Base-by-base conservation (phyloP, 1,140 invertebrate species). In the Liolophura sinensis region DNA sequence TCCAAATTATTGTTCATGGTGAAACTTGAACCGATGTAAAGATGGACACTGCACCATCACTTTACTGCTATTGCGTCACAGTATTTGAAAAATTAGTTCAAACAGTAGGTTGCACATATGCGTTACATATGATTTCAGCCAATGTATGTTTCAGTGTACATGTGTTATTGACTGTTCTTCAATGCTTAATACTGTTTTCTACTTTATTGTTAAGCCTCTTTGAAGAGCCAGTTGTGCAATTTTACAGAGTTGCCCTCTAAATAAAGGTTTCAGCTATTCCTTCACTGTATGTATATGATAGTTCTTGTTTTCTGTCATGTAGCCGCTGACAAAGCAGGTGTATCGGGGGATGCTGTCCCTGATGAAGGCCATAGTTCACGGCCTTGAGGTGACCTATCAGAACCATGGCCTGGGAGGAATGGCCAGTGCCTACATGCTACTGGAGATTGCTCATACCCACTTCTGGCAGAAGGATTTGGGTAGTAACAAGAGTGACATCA, bases 391-490 rank as follows among this genome's bases (percentile, higher is more conserved):
- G 66, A 97, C 95, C 1, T 99, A 93, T 80, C 88, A 90, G 22
- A 98, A 97, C 86, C 95, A 95, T 77, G 95, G 96, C 0, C 87
- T 96, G 0, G 96, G 96, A 61, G 98, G 98, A 25, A 96, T 98
- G 91, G 97, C 97, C 0, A 97, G 95, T 4, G 93, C 95, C 16
- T 97, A 96, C 83, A 95, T 97, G 85, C 87, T 99, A 56, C 90
- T 98, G 69, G 97, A 99, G 88, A 96, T 99, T 79, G 94, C 96
- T 1, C 96, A 99, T 84, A 99, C 97, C 0, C 97, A 99, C 85
- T 99, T 94, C 81, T 99, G 96, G 95, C 92, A 91, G 59, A 93
- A 94, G 80, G 95, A 97, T 75, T 14, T 71, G 14, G 78, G 81
- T 57, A 77, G 77, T 73, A 77, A 76, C 68, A 70, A 78, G 71